Evolutionary conservation across 2,888 invertebrate genomes (phyloP).

Genomic region (Aporophyla nigra): DNA sequence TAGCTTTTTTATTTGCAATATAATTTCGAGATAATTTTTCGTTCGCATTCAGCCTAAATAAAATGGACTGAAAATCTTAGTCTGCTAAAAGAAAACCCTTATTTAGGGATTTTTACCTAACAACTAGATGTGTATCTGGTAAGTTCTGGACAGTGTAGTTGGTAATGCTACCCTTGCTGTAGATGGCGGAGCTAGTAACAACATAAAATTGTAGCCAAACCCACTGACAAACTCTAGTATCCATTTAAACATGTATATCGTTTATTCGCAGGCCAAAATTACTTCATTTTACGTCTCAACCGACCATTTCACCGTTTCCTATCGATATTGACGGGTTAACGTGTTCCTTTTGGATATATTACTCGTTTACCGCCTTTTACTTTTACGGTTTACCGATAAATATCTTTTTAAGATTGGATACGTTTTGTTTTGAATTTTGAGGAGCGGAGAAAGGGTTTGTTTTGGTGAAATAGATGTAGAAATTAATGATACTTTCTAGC

Average conservation of each 20-base stretch:
- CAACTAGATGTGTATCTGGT: background rate
- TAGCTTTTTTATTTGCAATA: background rate
- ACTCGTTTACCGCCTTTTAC: slow-evolving; percentile 49
- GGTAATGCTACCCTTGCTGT: no score
- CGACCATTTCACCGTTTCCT: slow-evolving; percentile 59
- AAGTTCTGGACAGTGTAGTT: background rate
- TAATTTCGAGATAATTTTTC: background rate
- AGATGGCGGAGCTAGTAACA: no score
- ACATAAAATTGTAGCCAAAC: slow-evolving; percentile 7
- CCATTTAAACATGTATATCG: slow-evolving; percentile 17
- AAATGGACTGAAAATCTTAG: background rate
- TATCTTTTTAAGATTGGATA: slow-evolving; percentile 31
- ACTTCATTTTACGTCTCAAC: slow-evolving; percentile 63
- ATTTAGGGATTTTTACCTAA: background rate
- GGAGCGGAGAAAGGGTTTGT: background rate
- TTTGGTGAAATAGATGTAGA: background rate
- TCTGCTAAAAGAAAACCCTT: background rate
- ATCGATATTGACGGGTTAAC: slow-evolving; percentile 61
- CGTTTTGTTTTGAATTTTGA: slow-evolving; percentile 43
- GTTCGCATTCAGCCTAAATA: background rate
- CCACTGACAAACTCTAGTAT: slow-evolving; percentile 2
- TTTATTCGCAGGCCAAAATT: slow-evolving; percentile 60
- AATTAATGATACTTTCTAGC: no score
- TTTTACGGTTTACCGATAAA: slow-evolving; percentile 57
- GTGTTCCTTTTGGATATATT: slow-evolving; percentile 35